Base-by-base conservation (phyloP, 2,797 vertebrate genomes). In the Miichthys miiuy region DNA sequence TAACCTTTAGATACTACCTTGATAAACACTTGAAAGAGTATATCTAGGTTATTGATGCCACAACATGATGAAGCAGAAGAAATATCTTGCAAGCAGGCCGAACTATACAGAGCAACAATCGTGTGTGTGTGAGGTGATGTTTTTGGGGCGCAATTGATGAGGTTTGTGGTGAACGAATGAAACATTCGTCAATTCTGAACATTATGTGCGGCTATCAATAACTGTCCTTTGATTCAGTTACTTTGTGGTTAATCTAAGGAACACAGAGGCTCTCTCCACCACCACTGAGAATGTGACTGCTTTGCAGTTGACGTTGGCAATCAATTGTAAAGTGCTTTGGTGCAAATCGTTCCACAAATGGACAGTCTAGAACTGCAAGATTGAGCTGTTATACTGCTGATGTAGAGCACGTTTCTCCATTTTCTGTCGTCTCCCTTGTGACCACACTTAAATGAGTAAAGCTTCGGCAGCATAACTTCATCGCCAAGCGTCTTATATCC, bases 271-370 rank as follows among this genome's bases (percentile, higher is more conserved):
- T 71, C 68, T 68, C 51, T 68, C 18, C 18, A 17, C 46, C 51
- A 21, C 68, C 70, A 16, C 30, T 41, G 54, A 76, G 3, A 72
- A 61, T 27, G 30, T 1, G 18, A 76, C 48, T 58, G 73, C 75
- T 82, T 73, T 83, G 75, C 46, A 16, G 69, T 62, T 75, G 57
- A n/a, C 63, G 65, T 62, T 72, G 77, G 64, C 41, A 77, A 88
- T 94, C 86, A 85, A 87, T 89, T 41, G 55, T 81, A 78, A 88
- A 91, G 84, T 70, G 87, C 91, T 93, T 83, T 79, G 65, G 68
- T 74, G 64, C 62, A 81, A 75, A 85, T 79, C 65, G 63, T 55
- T 66, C 72, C 50, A 70, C 79, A 82, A 82, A 85, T 79, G 79
- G 72, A 78, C 68, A 25, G 64, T 80, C 21, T 52, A 67, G 66